A percentile compares a stretch with the other conserved stretches of the same genome.
Evolutionary conservation across 2,797 vertebrate genomes (phyloP).

Genomic region (Melanotaenia maccullochi): DNA sequence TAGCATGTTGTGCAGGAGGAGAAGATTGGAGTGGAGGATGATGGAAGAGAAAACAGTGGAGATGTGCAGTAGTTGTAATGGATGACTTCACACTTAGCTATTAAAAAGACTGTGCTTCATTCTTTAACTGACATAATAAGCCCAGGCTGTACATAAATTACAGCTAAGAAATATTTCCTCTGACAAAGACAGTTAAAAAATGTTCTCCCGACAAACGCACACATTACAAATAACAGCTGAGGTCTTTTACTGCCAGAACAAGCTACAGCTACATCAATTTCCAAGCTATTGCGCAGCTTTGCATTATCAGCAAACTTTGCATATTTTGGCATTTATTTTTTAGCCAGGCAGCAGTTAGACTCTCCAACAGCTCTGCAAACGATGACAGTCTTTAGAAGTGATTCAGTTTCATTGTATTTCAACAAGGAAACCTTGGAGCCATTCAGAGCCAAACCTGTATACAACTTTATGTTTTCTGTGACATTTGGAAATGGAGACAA

Average conservation of each 20-base stretch:
- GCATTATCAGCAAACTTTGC: slow-evolving; percentile 25
- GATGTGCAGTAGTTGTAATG: slow-evolving; percentile 56
- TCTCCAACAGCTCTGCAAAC: slow-evolving; percentile 12
- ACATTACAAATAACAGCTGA: slow-evolving; percentile 55
- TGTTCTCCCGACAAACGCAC: slow-evolving; percentile 44
- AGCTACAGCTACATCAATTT: slow-evolving; percentile 46
- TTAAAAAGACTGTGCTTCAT: slow-evolving; percentile 57
- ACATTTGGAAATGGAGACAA: slow-evolving; percentile 20
- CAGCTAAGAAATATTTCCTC: slow-evolving; percentile 44
- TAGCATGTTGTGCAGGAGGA: slow-evolving; percentile 39
- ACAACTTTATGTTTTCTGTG: not conserved
- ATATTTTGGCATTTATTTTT: slow-evolving; percentile 16
- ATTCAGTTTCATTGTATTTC: too few relatives aligned
- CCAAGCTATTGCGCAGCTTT: slow-evolving; percentile 12
- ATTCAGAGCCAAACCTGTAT: not conserved
- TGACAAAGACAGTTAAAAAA: slow-evolving; percentile 47
- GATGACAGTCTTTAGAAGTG: not conserved
- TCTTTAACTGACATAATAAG: slow-evolving; percentile 57
- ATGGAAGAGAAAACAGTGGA: slow-evolving; percentile 55
- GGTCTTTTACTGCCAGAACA: slow-evolving; percentile 31
- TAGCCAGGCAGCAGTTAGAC: not conserved
- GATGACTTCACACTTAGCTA: slow-evolving; percentile 51
- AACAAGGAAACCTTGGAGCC: not conserved
- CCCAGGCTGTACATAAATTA: slow-evolving; percentile 47
- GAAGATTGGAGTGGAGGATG: slow-evolving; percentile 35